These are phyloP conservation scores for Strix uralensis DNA, from an alignment of 2,113 vertebrate genomes.

Conservation along the genomic window DNA sequence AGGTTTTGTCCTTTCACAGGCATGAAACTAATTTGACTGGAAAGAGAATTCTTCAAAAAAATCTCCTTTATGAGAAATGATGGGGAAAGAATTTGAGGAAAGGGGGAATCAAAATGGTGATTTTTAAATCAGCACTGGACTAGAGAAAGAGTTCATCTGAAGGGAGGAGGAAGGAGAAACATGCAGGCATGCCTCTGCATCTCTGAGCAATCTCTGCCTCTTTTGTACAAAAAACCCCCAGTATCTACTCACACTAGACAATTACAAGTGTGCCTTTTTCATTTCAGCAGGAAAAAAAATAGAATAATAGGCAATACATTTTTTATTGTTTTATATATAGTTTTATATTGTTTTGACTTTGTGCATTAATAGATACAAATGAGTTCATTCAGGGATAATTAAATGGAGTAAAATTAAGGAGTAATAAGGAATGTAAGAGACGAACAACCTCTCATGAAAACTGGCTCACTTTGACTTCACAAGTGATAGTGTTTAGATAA, in stretches of 20 bases:
- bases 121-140: not conserved
- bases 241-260: accelerated
- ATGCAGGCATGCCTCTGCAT: not conserved
- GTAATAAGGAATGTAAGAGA: not conserved
- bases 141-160: not conserved
- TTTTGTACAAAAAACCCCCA: not conserved
- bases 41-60: not conserved
- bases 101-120: accelerated
- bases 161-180: not conserved
- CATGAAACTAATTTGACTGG: not conserved
- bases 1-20: not conserved
- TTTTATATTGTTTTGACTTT: not conserved
- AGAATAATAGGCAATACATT: not conserved
- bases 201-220: not conserved
- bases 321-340: not conserved
- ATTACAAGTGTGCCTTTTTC: not conserved
- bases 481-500: not conserved
- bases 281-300: not conserved
- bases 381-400: not conserved
- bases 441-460: not conserved
- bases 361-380: not conserved
- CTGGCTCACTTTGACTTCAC: not conserved
- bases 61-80: not conserved
- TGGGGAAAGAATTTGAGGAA: not conserved
- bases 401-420: not conserved